Base-by-base conservation (phyloP, 64 coral and sea anemone species). In the Stichodactyla helianthus region DNA sequence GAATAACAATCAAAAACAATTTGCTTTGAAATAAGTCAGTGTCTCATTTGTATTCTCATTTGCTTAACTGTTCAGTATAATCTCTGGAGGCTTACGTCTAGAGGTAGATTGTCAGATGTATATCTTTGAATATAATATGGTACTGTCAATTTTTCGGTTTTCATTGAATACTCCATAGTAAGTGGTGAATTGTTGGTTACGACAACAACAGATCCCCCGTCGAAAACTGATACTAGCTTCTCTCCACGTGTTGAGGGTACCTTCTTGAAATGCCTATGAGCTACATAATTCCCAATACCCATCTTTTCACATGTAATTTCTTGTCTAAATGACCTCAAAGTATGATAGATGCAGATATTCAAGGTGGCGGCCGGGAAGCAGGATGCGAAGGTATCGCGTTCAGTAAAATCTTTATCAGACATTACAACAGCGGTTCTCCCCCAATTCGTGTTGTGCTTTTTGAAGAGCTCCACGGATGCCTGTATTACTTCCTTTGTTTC, bases 341-440 rank as follows among this genome's bases (percentile, higher is more conserved):
- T 95, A 55, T 92, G 94, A 64, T 86, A 95, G 54, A 92, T 55
- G 70, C 94, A 95, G 22, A 95, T 95, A 59, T 89, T 87, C 61
- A 92, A 62, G 54, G 50, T 71, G 2, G 93, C 83, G 35, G 51
- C 83, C 50, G 83, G 87, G 79, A 95, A 95, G 52, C 84, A 92
- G 23, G 71, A 87, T 1, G 77, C 84, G 87, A 95, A 89, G 35
- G 90, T n/a, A 4, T 95, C 79, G 55, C 88, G 8, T 79, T 95
- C 90, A 3, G 90, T 87, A 65, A 89, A 83, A n/a, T 78, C 83
- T 27, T 78, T 78, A 27, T 78, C 76, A 10, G 76, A 78, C 76
- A 78, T 78, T 7, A 78, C 76, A 78, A 78, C 76, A 51, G 4
- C 13, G 1, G 94, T 95, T 20, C 87, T 54, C 17, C 18, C 31